phyloP scores from a whole-genome alignment of 2,113 vertebrate species.

The Ifrita kowaldi region DNA sequence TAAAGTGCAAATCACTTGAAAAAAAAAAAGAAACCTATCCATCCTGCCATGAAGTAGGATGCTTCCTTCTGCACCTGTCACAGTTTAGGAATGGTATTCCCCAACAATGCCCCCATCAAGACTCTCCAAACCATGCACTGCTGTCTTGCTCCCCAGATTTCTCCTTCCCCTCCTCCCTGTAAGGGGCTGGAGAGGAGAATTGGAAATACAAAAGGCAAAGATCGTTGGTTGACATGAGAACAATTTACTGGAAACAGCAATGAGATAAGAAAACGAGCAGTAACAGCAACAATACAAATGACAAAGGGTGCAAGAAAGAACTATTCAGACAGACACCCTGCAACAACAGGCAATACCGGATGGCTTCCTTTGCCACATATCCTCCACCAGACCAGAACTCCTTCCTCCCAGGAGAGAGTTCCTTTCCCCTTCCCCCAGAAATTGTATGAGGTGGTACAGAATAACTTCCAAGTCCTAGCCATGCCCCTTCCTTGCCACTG shows the following conservation, averaged over 20 bases:
- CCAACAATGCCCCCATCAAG: background rate
- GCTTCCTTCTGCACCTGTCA: too few relatives aligned
- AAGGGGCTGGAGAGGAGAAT: background rate
- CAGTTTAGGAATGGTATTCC: background rate
- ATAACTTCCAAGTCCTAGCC: background rate
- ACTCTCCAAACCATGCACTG: background rate
- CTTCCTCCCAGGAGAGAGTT: background rate
- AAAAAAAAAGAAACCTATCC: background rate
- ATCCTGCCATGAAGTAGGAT: background rate
- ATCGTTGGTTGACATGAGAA: background rate
- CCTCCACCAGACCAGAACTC: rapidly evolving
- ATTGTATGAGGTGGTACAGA: background rate
- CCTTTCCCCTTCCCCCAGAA: background rate
- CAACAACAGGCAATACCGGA: rapidly evolving
- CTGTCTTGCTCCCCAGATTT: rapidly evolving
- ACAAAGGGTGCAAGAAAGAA: background rate
- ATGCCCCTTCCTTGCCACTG: background rate
- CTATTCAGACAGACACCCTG: background rate
- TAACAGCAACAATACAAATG: background rate
- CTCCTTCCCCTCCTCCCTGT: background rate
- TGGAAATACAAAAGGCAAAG: background rate
- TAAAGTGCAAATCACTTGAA: background rate
- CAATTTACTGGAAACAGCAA: background rate
- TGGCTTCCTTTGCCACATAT: background rate
- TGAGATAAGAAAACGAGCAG: background rate